These are phyloP conservation scores for Romanogobio albipinnatus DNA, from an alignment of 2,113 vertebrate genomes.

Conservation along the genomic window DNA sequence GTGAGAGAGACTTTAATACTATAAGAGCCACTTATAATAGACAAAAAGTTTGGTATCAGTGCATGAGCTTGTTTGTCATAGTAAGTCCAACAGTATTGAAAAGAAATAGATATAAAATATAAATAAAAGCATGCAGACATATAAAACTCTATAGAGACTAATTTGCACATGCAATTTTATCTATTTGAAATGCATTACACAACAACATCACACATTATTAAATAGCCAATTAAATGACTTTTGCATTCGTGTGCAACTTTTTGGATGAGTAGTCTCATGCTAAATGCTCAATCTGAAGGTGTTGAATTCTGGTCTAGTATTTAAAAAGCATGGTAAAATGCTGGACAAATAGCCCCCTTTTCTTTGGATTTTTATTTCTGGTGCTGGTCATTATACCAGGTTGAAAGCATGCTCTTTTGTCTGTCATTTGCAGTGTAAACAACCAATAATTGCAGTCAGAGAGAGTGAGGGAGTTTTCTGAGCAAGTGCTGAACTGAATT, in stretches of 20 bases:
- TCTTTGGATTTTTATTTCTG: not conserved
- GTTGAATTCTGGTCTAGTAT: not conserved
- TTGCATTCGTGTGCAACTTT: not conserved
- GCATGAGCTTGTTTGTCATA: not conserved
- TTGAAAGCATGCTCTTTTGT: not conserved
- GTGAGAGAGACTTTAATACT: not conserved
- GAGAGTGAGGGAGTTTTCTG: not conserved
- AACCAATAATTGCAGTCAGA: not conserved
- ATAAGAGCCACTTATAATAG: not conserved
- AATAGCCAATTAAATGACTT: not conserved
- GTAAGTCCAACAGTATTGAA: not conserved
- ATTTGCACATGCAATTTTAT: not conserved
- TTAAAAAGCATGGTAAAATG: not conserved
- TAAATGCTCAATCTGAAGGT: not conserved
- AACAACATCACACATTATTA: not conserved
- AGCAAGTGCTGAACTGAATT: not conserved
- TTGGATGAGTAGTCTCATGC: not conserved
- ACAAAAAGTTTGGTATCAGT: too few relatives aligned
- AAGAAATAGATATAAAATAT: too few relatives aligned
- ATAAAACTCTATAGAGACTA: not conserved
- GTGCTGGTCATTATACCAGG: not conserved
- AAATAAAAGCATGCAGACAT: not conserved
- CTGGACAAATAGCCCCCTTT: not conserved
- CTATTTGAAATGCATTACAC: not conserved
- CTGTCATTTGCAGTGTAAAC: not conserved